phyloP scores from a whole-genome alignment of 2,888 invertebrate species.

The Pilophorus perplexus region DNA sequence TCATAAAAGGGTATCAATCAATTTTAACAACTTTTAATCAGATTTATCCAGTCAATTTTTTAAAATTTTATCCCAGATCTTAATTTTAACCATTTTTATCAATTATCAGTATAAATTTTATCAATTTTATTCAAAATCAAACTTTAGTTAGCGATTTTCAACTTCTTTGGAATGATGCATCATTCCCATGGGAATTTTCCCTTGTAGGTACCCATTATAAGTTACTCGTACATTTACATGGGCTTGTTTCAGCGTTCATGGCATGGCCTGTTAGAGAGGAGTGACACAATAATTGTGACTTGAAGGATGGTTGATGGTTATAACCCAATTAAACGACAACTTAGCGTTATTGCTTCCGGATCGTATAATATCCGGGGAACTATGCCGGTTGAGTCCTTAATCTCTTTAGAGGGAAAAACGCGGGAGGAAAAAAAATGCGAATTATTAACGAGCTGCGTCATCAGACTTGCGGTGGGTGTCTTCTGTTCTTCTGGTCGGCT shows the following conservation, averaged over 20 bases:
- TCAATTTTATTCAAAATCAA: no score
- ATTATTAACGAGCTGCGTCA: constrained; percentile 5
- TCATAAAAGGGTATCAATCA: no score
- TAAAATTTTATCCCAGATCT: no score
- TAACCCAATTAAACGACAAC: not conserved
- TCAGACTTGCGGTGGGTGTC: not conserved
- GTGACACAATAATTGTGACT: not conserved
- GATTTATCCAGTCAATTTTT: no score
- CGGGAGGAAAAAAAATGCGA: not conserved
- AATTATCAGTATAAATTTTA: no score
- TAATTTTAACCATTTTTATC: no score
- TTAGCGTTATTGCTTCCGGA: no score
- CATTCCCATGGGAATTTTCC: no score
- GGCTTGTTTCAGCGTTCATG: not conserved
- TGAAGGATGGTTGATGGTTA: not conserved
- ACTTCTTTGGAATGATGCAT: not conserved
- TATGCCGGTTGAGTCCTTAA: not conserved
- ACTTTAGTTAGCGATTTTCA: not conserved
- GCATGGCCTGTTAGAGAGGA: not conserved
- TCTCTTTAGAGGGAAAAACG: not conserved
- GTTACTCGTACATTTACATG: no score
- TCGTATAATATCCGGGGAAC: not conserved
- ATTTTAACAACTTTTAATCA: no score
- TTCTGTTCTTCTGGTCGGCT: constrained; percentile 7
- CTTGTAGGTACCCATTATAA: no score